These are phyloP conservation scores for Thecocarcelia acutangulata DNA, from an alignment of 2,888 invertebrate genomes.

Conservation along the genomic window DNA sequence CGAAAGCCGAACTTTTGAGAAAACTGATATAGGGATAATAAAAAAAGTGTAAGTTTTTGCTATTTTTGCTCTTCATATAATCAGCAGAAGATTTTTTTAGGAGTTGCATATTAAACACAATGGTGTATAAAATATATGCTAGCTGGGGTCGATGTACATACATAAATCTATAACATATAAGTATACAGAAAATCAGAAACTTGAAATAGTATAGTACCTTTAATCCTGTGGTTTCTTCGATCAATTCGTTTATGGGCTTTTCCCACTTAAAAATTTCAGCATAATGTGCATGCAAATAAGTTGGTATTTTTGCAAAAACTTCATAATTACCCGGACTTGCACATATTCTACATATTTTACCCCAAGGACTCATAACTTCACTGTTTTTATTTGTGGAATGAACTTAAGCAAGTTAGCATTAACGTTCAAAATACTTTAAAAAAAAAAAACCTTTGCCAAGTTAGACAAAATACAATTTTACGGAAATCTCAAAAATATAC, in stretches of 20 bases:
- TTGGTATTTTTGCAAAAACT: slow-evolving; percentile 79
- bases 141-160: too few species aligned
- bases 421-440: slow-evolving; percentile 10
- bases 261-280: slow-evolving; percentile 80
- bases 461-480: too few species aligned
- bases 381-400: slow-evolving; percentile 1
- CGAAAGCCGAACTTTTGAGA: too few species aligned
- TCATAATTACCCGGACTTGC: slow-evolving; percentile 80
- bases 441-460: background rate
- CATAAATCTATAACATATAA: too few species aligned
- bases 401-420: background rate
- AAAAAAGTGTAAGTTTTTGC: too few species aligned
- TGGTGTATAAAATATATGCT: too few species aligned
- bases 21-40: too few species aligned
- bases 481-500: too few species aligned
- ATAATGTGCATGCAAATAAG: slow-evolving; percentile 79
- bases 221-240: slow-evolving; percentile 80
- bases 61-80: too few species aligned
- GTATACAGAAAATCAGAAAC: too few species aligned
- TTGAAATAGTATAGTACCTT: slow-evolving; percentile 73
- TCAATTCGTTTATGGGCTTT: slow-evolving; percentile 77
- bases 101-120: too few species aligned
- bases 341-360: slow-evolving; percentile 80
- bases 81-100: too few species aligned
- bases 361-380: slow-evolving; percentile 75